phyloP scores from a whole-genome alignment of 2,113 vertebrate species.

The Sturnus vulgaris region DNA sequence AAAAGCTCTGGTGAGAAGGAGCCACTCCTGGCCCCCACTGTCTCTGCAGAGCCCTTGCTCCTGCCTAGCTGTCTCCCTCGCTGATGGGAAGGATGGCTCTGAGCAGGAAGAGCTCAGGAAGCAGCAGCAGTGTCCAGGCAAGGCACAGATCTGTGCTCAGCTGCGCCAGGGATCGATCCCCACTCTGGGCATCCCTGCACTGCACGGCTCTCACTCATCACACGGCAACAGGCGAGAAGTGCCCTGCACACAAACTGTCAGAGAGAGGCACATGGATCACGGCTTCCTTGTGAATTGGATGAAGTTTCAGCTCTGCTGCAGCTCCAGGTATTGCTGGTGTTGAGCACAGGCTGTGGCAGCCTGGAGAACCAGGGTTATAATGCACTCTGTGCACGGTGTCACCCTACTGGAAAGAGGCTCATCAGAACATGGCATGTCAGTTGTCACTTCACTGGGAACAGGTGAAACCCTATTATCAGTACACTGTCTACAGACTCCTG shows the following conservation, averaged over 20 bases:
- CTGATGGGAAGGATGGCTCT: background rate
- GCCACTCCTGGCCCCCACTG: background rate
- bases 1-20: background rate
- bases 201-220: background rate
- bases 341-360: background rate
- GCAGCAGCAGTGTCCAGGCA: background rate
- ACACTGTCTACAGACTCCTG: background rate
- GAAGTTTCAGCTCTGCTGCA: background rate
- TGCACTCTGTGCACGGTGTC: background rate
- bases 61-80: rapidly evolving
- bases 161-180: background rate
- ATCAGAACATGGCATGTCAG: conserved; percentile 42
- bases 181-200: background rate
- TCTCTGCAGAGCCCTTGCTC: background rate
- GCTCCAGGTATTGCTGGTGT: background rate
- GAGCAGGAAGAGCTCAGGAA: background rate
- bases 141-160: rapidly evolving
- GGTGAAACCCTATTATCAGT: conserved; percentile 59
- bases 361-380: background rate
- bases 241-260: background rate
- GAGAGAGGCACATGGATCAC: background rate
- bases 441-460: conserved; percentile 54
- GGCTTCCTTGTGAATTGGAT: background rate
- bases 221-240: background rate
- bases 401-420: conserved; percentile 37